These are phyloP conservation scores for Phymanthus crucifer DNA, from an alignment of 92 coral and sea anemone species.

Conservation along the genomic window DNA sequence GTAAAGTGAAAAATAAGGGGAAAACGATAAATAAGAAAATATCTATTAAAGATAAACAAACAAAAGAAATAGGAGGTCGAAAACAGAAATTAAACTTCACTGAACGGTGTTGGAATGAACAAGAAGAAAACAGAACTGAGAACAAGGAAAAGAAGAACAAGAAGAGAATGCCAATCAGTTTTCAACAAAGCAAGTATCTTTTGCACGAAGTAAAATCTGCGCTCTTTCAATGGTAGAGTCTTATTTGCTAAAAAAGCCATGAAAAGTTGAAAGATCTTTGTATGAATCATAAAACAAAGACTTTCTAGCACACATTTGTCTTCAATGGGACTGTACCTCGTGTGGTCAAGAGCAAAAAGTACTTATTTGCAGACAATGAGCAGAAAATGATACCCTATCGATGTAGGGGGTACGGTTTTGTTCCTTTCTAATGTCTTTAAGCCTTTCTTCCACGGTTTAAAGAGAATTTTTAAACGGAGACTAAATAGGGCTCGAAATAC, in stretches of 20 bases:
- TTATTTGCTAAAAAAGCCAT: neutral
- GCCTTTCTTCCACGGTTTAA: slow-evolving; percentile 23
- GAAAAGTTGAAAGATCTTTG: neutral
- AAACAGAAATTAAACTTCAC: neutral
- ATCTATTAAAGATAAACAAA: neutral
- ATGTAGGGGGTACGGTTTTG: slow-evolving; percentile 29
- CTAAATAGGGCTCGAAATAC: neutral
- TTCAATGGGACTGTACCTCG: neutral
- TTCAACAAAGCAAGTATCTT: neutral
- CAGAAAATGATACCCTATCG: slow-evolving; percentile 32
- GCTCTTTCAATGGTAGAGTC: neutral
- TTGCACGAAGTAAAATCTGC: neutral
- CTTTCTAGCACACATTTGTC: slow-evolving; percentile 21
- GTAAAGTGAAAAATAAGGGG: neutral
- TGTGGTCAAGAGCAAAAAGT: neutral
- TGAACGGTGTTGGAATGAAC: too few relatives aligned
- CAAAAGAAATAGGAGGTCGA: neutral
- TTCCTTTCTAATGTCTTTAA: slow-evolving; percentile 23
- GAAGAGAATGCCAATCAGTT: neutral
- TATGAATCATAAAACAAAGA: slow-evolving; percentile 12
- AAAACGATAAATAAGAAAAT: neutral
- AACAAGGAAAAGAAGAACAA: neutral
- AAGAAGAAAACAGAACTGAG: neutral
- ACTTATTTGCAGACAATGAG: slow-evolving; percentile 11
- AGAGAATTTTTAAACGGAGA: slow-evolving; percentile 23